phyloP scores from a whole-genome alignment of 2,797 vertebrate species.

The Perodicticus potto region DNA sequence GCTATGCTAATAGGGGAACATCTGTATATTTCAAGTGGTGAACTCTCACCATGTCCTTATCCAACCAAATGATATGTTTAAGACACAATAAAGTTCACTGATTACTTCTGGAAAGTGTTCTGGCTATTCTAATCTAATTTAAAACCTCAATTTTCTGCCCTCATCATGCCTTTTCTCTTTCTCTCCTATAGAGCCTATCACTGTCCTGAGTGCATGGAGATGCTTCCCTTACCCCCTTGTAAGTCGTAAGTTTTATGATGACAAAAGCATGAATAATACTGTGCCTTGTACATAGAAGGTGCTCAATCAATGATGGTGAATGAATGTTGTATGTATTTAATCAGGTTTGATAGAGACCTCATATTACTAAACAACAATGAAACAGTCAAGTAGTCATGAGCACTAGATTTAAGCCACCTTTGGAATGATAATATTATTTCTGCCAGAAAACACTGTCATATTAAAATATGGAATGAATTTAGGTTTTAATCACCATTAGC shows the following conservation, averaged over 20 bases:
- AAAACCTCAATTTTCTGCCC: background rate
- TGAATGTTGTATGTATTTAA: background rate
- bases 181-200: background rate
- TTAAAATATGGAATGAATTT: conserved; percentile 20
- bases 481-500: background rate
- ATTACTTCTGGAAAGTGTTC: background rate
- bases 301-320: background rate
- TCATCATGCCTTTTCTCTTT: background rate
- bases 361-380: background rate
- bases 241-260: background rate
- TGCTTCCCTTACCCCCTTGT: background rate
- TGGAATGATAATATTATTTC: background rate
- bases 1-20: conserved; percentile 43
- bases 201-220: background rate
- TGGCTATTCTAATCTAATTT: background rate
- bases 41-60: background rate
- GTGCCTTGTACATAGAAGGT: background rate
- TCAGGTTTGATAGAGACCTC: background rate
- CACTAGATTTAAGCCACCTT: background rate
- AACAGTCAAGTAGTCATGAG: background rate
- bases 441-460: background rate
- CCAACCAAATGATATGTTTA: conserved; percentile 15
- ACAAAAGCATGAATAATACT: background rate
- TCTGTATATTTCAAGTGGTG: conserved; percentile 41
- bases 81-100: background rate